phyloP scores from a whole-genome alignment of 1,140 invertebrate genomes.

The Drosophila cardini region DNA sequence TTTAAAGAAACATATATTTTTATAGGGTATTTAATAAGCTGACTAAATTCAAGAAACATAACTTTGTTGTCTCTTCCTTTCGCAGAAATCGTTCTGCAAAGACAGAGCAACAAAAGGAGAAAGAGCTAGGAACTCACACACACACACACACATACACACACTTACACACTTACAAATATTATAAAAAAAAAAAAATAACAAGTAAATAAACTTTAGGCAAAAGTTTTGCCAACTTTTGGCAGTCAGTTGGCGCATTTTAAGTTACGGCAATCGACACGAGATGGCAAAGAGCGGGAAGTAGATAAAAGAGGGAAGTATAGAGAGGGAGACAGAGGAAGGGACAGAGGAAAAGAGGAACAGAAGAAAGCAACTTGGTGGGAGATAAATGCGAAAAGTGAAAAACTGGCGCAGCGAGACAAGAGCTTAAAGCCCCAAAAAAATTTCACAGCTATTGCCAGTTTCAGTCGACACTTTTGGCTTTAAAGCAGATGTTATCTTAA shows the following conservation, averaged over 20 bases:
- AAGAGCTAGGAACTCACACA: neutral
- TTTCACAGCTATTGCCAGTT: conserved; percentile 40
- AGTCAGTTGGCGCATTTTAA: conserved; percentile 80
- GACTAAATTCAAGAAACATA: neutral
- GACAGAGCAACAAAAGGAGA: neutral
- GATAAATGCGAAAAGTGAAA: conserved; percentile 58
- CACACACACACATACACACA: too few species aligned
- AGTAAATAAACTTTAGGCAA: conserved; percentile 76
- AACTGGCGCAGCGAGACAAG: conserved; percentile 60
- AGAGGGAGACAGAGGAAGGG: neutral
- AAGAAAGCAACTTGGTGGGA: conserved; percentile 24
- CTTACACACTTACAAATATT: too few species aligned
- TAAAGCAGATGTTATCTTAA: conserved; percentile 8
- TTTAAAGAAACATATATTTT: too few species aligned
- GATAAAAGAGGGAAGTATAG: neutral
- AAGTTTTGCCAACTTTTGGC: conserved; percentile 75
- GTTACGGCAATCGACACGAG: conserved; percentile 69
- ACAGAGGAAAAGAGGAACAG: conserved; percentile 7
- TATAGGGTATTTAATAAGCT: neutral
- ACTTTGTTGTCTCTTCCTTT: neutral
- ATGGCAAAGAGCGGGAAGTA: conserved; percentile 1
- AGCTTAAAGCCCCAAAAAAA: conserved; percentile 68
- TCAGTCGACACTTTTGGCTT: neutral
- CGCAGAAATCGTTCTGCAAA: neutral
- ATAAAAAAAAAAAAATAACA: conserved; percentile 61